Conservation (phyloP, 2,113 vertebrate species). For the Phrynosoma platyrhinos region DNA sequence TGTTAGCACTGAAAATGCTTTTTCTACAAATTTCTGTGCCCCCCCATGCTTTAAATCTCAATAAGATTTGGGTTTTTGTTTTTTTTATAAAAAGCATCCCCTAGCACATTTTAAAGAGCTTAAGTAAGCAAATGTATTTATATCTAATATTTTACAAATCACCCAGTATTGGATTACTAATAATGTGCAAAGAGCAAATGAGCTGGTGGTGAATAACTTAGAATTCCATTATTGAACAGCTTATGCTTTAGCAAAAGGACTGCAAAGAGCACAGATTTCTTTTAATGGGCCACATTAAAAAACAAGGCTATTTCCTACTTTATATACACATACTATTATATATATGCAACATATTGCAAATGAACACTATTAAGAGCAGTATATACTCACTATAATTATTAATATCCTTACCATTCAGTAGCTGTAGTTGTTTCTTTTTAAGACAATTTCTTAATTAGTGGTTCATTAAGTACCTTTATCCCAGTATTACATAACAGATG, state of each 20-base stretch:
- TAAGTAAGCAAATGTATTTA: constrained; percentile 25
- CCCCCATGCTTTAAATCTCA: neutral
- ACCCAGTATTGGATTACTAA: constrained; percentile 23
- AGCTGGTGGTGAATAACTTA: constrained; percentile 8
- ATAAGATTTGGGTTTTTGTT: neutral
- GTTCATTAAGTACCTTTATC: neutral
- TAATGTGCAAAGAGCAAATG: constrained; percentile 61
- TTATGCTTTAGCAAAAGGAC: constrained; percentile 23
- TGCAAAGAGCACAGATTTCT: neutral
- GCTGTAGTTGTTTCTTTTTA: neutral
- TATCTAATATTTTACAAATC: constrained; percentile 2
- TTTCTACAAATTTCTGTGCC: constrained; percentile 4
- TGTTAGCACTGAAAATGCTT: constrained; percentile 37
- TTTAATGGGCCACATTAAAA: constrained; percentile 5
- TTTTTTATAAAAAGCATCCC: neutral
- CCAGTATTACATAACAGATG: neutral
- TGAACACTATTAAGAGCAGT: neutral
- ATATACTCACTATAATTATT: neutral
- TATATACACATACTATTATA: neutral
- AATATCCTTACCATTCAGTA: neutral
- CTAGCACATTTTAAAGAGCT: neutral
- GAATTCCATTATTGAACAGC: constrained; percentile 25
- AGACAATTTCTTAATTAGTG: neutral
- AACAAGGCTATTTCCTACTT: neutral
- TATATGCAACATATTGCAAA: neutral